These are phyloP conservation scores for Sturmia bella DNA, from an alignment of 2,888 invertebrate genomes.

Conservation along the genomic window DNA sequence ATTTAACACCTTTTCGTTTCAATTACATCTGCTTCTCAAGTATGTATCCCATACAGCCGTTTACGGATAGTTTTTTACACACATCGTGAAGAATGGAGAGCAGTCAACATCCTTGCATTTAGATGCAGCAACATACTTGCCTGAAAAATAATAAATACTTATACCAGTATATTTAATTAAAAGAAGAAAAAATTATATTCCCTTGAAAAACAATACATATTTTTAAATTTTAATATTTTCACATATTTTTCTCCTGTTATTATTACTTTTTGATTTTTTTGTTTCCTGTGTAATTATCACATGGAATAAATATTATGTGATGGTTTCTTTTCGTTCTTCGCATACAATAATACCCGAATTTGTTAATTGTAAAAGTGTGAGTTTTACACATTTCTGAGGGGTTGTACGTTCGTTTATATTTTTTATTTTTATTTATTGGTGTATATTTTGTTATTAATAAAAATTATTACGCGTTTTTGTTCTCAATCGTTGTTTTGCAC, in stretches of 20 bases:
- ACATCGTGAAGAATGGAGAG: slow-evolving; percentile 52
- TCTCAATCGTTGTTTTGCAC: slow-evolving; percentile 62
- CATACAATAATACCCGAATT: slow-evolving; percentile 20
- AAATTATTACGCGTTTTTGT: slow-evolving; percentile 63
- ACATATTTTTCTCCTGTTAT: slow-evolving; percentile 15
- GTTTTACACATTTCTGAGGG: slow-evolving; percentile 50
- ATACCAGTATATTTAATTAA: slow-evolving; percentile 1
- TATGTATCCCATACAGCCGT: background rate
- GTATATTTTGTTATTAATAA: slow-evolving; percentile 50
- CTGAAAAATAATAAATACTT: slow-evolving; percentile 48
- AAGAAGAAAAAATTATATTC: slow-evolving; percentile 36
- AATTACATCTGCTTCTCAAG: slow-evolving; percentile 58
- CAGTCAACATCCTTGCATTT: background rate
- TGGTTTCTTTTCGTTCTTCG: slow-evolving; percentile 41
- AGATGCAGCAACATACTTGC: slow-evolving; percentile 34
- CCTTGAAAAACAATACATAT: background rate
- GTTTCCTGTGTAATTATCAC: slow-evolving; percentile 68
- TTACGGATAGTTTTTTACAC: background rate
- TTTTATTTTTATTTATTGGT: slow-evolving; percentile 51
- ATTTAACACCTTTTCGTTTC: slow-evolving; percentile 65
- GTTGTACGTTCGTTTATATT: slow-evolving; percentile 63
- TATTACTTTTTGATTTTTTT: slow-evolving; percentile 17
- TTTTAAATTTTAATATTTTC: slow-evolving; percentile 62
- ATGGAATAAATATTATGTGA: slow-evolving; percentile 14
- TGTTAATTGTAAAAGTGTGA: slow-evolving; percentile 27